Conservation (phyloP, 2,888 invertebrate species). For the Acutogordius australiensis region DNA sequence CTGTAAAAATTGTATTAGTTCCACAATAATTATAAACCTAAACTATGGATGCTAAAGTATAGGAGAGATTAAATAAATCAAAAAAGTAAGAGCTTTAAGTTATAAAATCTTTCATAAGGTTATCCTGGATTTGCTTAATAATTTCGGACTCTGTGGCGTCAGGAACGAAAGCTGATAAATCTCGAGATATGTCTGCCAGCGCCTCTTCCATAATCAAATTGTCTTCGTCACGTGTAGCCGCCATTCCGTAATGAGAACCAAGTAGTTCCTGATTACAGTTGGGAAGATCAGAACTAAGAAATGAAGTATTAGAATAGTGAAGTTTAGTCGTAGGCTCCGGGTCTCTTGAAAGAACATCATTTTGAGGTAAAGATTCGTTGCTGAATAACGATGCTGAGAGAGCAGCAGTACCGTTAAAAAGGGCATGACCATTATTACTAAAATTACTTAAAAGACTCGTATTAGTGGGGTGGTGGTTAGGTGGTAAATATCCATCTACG, state of each 20-base stretch:
- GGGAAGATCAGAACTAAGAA: neutral
- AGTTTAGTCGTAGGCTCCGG: neutral
- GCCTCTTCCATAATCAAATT: neutral
- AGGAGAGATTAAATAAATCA: too few species aligned
- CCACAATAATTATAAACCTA: too few species aligned
- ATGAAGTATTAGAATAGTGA: neutral
- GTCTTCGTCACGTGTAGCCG: neutral
- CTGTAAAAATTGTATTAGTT: too few species aligned
- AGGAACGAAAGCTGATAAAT: neutral
- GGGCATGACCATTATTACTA: too few species aligned
- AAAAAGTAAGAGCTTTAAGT: too few species aligned
- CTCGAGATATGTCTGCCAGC: neutral
- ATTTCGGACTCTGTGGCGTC: neutral
- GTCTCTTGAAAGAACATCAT: neutral
- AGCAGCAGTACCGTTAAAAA: too few species aligned
- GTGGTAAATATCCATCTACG: too few species aligned
- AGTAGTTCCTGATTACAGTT: neutral
- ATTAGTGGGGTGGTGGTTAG: too few species aligned
- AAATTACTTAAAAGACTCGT: too few species aligned
- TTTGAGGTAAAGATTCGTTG: neutral
- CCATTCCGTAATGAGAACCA: too few species aligned
- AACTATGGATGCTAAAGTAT: too few species aligned
- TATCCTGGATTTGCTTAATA: neutral
- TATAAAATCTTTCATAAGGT: conserved; percentile 1
- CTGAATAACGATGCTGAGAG: too few species aligned